These are phyloP conservation scores for Merops nubicus DNA, from an alignment of 2,113 vertebrate species.

Conservation along the genomic window DNA sequence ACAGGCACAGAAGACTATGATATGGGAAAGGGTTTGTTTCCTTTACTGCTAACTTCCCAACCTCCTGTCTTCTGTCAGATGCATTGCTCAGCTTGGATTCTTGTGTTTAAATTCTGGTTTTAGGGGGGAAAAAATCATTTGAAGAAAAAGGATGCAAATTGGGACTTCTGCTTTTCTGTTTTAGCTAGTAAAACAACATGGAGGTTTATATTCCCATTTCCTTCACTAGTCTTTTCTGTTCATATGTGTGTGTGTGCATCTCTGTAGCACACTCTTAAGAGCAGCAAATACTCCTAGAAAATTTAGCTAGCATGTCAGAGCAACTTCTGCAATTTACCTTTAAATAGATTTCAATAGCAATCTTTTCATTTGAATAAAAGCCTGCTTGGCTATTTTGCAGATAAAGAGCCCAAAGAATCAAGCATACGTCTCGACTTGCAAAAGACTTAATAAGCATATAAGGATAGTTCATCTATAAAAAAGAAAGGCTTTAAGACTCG, in stretches of 20 bases:
- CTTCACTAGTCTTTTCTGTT: neutral
- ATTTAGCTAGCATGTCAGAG: neutral
- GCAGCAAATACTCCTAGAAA: neutral
- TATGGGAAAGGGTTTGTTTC: neutral
- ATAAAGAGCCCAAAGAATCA: neutral
- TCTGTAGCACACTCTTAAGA: neutral
- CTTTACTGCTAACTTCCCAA: neutral
- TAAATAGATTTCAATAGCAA: neutral
- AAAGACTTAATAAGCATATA: neutral
- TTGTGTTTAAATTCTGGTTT: neutral
- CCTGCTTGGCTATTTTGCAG: neutral
- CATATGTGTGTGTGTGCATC: rapidly evolving
- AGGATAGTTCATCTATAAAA: neutral
- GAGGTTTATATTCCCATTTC: neutral
- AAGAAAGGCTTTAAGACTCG: neutral
- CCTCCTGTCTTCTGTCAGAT: neutral
- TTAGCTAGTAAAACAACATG: neutral
- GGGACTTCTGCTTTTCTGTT: rapidly evolving
- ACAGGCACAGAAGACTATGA: neutral
- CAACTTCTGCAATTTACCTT: constrained; percentile 4
- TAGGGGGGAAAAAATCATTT: neutral
- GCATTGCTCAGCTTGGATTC: neutral
- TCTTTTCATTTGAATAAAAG: constrained; percentile 14
- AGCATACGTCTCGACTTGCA: neutral
- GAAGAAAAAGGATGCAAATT: neutral